These are phyloP conservation scores for Andrena fulva DNA, from an alignment of 2,888 invertebrate species.

Conservation along the genomic window DNA sequence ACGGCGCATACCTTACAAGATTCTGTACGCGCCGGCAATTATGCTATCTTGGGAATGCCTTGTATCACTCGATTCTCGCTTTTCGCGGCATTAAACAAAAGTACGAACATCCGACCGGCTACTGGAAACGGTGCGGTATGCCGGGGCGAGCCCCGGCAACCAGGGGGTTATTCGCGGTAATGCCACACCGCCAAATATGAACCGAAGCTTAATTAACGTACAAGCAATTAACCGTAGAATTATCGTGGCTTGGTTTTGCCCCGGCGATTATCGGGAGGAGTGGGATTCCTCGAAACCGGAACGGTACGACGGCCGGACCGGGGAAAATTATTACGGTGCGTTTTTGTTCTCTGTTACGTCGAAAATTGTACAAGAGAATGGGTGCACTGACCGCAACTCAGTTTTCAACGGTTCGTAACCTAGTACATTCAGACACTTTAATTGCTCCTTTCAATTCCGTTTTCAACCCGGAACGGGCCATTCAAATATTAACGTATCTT, in stretches of 20 bases:
- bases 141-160: constrained; percentile 1
- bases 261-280: constrained; percentile 57
- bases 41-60: constrained; percentile 77
- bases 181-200: constrained; percentile 61
- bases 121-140: constrained; percentile 66
- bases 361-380: constrained; percentile 14
- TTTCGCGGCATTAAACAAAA: constrained; percentile 76
- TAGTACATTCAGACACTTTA: constrained; percentile 25
- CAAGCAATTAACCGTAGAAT: constrained; percentile 66
- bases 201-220: constrained; percentile 66
- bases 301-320: constrained; percentile 34
- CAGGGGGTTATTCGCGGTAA: constrained; percentile 45
- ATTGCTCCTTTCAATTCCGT: constrained; percentile 18
- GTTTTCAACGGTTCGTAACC: constrained; percentile 22
- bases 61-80: constrained; percentile 75
- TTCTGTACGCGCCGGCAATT: constrained; percentile 77
- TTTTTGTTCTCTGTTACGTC: constrained; percentile 40
- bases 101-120: constrained; percentile 63
- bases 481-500: constrained; percentile 43
- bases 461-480: background rate
- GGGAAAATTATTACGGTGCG: constrained; percentile 54
- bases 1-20: constrained; percentile 75
- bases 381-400: background rate
- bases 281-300: constrained; percentile 59
- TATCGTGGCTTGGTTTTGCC: constrained; percentile 56